Evolutionary conservation across 2,113 vertebrate species (phyloP).

Genomic region (Saccopteryx leptura): DNA sequence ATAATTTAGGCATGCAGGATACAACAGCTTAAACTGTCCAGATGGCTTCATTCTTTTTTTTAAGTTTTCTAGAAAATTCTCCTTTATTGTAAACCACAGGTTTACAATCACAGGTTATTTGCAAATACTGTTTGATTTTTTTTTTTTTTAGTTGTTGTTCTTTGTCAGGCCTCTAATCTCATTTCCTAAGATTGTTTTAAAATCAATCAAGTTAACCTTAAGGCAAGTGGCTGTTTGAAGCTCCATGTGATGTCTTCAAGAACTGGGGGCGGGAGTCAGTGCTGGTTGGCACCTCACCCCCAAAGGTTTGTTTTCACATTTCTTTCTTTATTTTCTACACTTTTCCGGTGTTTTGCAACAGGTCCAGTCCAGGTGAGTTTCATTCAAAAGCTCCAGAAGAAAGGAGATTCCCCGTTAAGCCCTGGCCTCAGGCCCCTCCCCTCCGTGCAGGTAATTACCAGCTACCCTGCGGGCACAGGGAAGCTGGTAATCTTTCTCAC

Average conservation of each 20-base stretch:
- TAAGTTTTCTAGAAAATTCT: constrained; percentile 38
- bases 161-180: background rate
- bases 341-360: background rate
- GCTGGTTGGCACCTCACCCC: background rate
- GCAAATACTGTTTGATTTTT: background rate
- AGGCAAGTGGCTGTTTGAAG: background rate
- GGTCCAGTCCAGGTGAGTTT: background rate
- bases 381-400: background rate
- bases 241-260: background rate
- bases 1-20: background rate
- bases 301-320: too few relatives aligned
- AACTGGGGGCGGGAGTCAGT: background rate
- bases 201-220: background rate
- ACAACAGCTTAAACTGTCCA: constrained; percentile 9
- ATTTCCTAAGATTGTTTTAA: constrained; percentile 36
- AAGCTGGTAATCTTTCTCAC: background rate
- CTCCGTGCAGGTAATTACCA: background rate
- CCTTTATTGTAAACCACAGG: background rate
- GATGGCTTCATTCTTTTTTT: constrained; percentile 6
- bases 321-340: background rate
- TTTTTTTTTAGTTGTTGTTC: background rate
- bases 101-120: background rate
- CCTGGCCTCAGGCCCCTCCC: background rate
- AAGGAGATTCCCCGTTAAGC: background rate
- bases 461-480: accelerated